Evolutionary conservation across 2,888 invertebrate species (phyloP).

Genomic region (Epinotia nisella): DNA sequence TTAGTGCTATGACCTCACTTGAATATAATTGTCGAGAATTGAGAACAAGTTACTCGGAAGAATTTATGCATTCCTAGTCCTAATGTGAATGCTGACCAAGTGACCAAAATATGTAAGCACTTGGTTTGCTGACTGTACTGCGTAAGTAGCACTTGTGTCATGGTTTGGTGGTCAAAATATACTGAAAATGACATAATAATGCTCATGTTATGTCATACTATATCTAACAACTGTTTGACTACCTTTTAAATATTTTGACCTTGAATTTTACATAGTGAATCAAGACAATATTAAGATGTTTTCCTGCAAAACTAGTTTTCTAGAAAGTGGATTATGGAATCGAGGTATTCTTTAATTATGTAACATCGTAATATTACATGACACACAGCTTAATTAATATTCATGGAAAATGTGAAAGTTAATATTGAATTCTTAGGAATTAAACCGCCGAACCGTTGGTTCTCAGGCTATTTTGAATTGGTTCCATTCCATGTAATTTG

Average conservation of each 20-base stretch:
- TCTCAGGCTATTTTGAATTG: constrained; percentile 25
- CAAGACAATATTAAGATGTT: background rate
- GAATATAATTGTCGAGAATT: background rate
- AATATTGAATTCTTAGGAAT: constrained; percentile 45
- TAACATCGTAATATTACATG: constrained; percentile 29
- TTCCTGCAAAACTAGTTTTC: constrained; percentile 7
- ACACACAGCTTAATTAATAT: constrained; percentile 37
- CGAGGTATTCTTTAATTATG: constrained; percentile 18
- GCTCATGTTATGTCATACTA: constrained; percentile 50
- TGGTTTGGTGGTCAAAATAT: constrained; percentile 57
- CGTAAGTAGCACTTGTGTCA: constrained; percentile 63
- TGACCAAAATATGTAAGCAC: constrained; percentile 30
- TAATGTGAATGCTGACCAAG: constrained; percentile 25
- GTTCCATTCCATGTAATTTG: constrained; percentile 15
- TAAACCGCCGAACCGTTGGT: constrained; percentile 20
- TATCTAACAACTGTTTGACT: constrained; percentile 20
- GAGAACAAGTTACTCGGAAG: constrained; percentile 4
- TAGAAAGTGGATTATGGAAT: constrained; percentile 37
- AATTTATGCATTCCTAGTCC: background rate
- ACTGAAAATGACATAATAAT: constrained; percentile 56
- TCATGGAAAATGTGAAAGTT: constrained; percentile 50
- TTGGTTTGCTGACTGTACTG: constrained; percentile 26
- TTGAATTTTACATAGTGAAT: constrained; percentile 3
- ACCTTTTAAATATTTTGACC: constrained; percentile 3
- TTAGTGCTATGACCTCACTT: constrained; percentile 24